Percentiles rank a stretch among this genome's conserved stretches.
Conservation (phyloP, 2,888 invertebrate species). For the Brenthis ino region DNA sequence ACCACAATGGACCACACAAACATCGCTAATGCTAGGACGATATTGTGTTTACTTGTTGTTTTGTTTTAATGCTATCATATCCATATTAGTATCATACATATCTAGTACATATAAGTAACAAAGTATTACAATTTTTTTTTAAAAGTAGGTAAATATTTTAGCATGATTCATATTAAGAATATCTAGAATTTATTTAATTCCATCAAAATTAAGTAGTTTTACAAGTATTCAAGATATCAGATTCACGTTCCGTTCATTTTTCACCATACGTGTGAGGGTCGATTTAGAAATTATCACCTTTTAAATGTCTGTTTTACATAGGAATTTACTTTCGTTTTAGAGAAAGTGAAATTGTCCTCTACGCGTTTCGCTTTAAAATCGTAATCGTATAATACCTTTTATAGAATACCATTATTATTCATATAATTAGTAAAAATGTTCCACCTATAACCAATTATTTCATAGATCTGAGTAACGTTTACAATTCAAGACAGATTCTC, state of each 20-base stretch:
- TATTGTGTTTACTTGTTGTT: neutral
- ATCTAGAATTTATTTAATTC: no score
- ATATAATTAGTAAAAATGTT: no score
- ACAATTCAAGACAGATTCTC: no score
- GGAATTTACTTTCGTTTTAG: slow-evolving; percentile 40
- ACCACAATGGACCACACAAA: slow-evolving; percentile 51
- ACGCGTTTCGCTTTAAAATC: slow-evolving; percentile 19
- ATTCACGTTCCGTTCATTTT: neutral
- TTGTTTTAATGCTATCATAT: neutral
- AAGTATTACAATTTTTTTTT: no score
- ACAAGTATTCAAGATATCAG: neutral
- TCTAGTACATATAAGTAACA: no score
- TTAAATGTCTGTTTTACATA: slow-evolving; percentile 38
- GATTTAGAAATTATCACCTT: slow-evolving; percentile 31
- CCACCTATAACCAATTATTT: no score
- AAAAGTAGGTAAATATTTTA: no score
- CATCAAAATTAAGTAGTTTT: neutral
- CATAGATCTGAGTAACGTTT: no score
- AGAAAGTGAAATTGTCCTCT: slow-evolving; percentile 39
- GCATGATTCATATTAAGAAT: no score
- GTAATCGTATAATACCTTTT: slow-evolving; percentile 17
- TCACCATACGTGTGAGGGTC: slow-evolving; percentile 4
- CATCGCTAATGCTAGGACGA: slow-evolving; percentile 41
- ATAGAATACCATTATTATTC: neutral
- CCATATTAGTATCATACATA: no score